phyloP scores from a whole-genome alignment of 2,113 vertebrate species.

The mouse (Mus musculus) region DNA sequence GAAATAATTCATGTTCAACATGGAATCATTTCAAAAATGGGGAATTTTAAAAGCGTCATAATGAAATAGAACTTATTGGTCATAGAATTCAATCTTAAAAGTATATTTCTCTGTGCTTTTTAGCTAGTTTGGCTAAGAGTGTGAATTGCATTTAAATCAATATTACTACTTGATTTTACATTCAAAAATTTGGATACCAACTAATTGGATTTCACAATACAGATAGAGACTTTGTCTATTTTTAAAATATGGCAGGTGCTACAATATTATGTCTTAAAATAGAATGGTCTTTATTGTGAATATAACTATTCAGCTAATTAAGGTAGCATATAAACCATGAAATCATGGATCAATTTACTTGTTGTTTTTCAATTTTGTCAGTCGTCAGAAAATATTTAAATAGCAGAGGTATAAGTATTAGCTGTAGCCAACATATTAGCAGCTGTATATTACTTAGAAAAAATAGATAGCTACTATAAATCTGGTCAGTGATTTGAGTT shows the following conservation, averaged over 20 bases:
- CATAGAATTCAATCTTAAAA: constrained; percentile 77
- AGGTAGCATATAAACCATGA: neutral
- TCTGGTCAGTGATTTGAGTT: neutral
- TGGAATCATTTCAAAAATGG: constrained; percentile 35
- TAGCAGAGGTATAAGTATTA: neutral
- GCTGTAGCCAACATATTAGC: constrained; percentile 32
- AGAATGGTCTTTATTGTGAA: constrained; percentile 76
- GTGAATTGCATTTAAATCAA: neutral
- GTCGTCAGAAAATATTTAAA: constrained; percentile 50
- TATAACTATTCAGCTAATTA: constrained; percentile 41
- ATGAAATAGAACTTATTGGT: constrained; percentile 76
- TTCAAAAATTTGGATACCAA: neutral
- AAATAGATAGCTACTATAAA: constrained; percentile 26
- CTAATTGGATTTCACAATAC: constrained; percentile 81
- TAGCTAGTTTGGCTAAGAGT: too few relatives aligned
- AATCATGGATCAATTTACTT: neutral
- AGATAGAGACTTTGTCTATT: constrained; percentile 75
- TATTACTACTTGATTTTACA: neutral
- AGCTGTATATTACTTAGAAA: neutral
- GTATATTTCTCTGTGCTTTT: constrained; percentile 48
- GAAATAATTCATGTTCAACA: constrained; percentile 22
- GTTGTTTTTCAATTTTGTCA: constrained; percentile 12
- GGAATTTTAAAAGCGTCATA: constrained; percentile 63
- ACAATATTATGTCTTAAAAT: constrained; percentile 80
- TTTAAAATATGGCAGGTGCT: constrained; percentile 80